Percentiles rank a stretch among this genome's conserved stretches.
These are phyloP conservation scores for Takifugu rubripes DNA, from an alignment of 2,797 vertebrate species.

Conservation along the genomic window DNA sequence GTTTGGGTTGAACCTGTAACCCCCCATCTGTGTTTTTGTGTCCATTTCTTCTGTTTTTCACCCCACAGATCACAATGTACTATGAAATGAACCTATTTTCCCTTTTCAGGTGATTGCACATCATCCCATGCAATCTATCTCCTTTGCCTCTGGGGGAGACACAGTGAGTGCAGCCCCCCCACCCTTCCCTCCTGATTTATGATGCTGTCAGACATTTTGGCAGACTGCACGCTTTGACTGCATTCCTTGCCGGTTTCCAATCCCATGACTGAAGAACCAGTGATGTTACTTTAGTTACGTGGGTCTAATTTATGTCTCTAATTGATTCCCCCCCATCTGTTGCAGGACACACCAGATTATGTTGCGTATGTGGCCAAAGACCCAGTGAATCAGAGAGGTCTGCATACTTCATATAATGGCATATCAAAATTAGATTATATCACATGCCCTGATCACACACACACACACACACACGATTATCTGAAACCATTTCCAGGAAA, in stretches of 20 bases:
- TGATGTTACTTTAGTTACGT: constrained; percentile 32
- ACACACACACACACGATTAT: too few relatives aligned
- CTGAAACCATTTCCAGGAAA: too few relatives aligned
- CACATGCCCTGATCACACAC: too few relatives aligned
- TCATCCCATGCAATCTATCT: constrained; percentile 99
- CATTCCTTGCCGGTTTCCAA: constrained; percentile 26
- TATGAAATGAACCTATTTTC: not conserved
- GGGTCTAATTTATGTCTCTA: constrained; percentile 27
- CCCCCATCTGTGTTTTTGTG: too few relatives aligned
- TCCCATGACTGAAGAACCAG: constrained; percentile 33
- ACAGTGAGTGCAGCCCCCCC: constrained; percentile 77
- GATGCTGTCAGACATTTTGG: constrained; percentile 26
- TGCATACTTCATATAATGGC: constrained; percentile 5
- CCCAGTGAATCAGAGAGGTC: constrained; percentile 97
- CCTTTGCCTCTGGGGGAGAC: constrained; percentile 95
- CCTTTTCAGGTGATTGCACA: constrained; percentile 87
- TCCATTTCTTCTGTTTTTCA: too few relatives aligned
- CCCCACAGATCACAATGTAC: too few relatives aligned
- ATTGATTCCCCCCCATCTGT: constrained; percentile 37
- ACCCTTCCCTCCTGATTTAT: not conserved
- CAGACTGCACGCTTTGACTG: constrained; percentile 10
- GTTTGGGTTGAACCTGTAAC: too few relatives aligned
- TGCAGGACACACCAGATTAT: constrained; percentile 92
- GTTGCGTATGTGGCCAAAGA: constrained; percentile 98
- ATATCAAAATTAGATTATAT: not conserved